A percentile compares a stretch with the other conserved stretches of the same genome.
Evolutionary conservation across 2,113 vertebrate species (phyloP).

Genomic region (Heterotilapia buettikoferi): DNA sequence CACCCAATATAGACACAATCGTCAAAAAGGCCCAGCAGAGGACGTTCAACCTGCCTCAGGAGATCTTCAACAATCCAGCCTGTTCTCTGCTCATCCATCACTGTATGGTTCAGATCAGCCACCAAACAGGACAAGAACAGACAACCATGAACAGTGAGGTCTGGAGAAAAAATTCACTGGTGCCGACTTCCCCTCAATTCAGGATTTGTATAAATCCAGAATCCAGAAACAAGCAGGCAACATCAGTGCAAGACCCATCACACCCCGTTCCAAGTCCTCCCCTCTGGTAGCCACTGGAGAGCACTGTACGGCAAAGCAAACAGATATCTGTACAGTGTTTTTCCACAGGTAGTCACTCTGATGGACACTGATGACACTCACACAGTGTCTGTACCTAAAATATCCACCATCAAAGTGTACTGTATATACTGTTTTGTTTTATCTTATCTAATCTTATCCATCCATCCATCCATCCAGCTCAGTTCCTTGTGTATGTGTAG

Average conservation of each 20-base stretch:
- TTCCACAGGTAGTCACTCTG: background rate
- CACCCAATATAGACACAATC: background rate
- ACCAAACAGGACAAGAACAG: background rate
- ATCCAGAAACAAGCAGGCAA: background rate
- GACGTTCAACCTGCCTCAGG: background rate
- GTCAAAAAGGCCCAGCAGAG: background rate
- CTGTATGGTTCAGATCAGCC: background rate
- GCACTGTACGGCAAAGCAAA: fast-evolving
- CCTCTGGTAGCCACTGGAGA: background rate
- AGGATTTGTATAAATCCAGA: background rate
- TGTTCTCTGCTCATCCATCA: background rate
- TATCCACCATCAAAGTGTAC: background rate
- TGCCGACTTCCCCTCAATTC: background rate
- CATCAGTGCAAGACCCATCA: background rate
- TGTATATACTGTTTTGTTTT: background rate
- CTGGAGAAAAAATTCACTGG: fast-evolving
- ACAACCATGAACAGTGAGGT: background rate
- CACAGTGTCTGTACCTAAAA: background rate
- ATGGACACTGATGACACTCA: background rate
- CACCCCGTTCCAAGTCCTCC: background rate
- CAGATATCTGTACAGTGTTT: background rate
- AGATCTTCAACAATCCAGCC: background rate
- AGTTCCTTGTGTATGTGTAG: background rate
- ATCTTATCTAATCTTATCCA: background rate
- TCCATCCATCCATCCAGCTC: background rate